phyloP scores from a whole-genome alignment of 2,113 vertebrate genomes.

The Artemisiospiza belli region DNA sequence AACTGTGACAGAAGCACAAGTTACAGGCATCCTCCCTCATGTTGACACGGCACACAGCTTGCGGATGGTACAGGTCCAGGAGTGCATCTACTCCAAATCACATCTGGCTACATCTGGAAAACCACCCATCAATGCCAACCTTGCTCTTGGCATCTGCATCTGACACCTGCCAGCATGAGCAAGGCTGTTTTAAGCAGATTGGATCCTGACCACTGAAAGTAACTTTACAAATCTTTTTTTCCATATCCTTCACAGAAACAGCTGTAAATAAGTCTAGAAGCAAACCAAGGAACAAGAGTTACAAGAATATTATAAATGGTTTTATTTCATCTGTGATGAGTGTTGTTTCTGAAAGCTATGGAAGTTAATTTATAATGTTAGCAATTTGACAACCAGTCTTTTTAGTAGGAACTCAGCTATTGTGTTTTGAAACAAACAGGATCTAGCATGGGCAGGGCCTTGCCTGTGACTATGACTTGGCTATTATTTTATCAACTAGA shows the following conservation, averaged over 20 bases:
- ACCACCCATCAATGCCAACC: not conserved
- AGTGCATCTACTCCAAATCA: not conserved
- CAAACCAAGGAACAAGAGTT: not conserved
- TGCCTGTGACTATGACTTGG: not conserved
- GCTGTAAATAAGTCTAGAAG: not conserved
- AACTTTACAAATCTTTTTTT: not conserved
- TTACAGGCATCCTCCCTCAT: not conserved
- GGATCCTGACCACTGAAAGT: not conserved
- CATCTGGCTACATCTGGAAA: not conserved
- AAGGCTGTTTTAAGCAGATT: not conserved
- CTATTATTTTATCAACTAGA: not conserved
- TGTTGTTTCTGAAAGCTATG: not conserved
- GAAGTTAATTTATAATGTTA: not conserved
- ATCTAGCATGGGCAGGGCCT: not conserved
- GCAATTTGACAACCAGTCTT: not conserved
- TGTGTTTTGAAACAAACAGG: conserved; percentile 7
- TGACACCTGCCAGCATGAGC: not conserved
- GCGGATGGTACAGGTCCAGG: not conserved
- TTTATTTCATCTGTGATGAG: not conserved
- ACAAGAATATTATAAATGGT: not conserved
- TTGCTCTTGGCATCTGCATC: not conserved
- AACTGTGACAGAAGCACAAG: not conserved
- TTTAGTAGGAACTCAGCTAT: not conserved
- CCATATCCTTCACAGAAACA: not conserved
- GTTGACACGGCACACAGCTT: not conserved